These are phyloP conservation scores for Carcinoscorpius rotundicauda DNA, from an alignment of 1,140 invertebrate genomes.

Conservation along the genomic window DNA sequence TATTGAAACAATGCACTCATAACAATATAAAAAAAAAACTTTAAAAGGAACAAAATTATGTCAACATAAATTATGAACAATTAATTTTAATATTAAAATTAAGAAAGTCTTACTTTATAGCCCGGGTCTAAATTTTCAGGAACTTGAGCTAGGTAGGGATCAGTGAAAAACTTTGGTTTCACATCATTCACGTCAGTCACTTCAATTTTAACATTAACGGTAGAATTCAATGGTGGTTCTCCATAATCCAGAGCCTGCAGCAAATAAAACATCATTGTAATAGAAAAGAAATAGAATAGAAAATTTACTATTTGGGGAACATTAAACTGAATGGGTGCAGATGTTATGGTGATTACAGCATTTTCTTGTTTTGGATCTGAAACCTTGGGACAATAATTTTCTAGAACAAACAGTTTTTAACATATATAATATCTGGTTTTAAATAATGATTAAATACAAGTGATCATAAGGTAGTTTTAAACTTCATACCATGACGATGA, in stretches of 20 bases:
- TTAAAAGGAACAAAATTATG: neutral
- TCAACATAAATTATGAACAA: neutral
- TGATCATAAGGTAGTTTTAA: slow-evolving; percentile 25
- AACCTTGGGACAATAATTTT: too few species aligned
- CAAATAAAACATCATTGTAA: slow-evolving; percentile 27
- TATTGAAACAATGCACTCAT: too few species aligned
- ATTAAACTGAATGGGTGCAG: neutral
- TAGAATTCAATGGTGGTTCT: slow-evolving; percentile 44
- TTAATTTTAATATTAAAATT: neutral
- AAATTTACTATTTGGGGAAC: neutral
- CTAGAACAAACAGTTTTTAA: too few species aligned
- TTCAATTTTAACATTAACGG: slow-evolving; percentile 62
- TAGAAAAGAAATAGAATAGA: slow-evolving; percentile 25
- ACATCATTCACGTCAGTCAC: slow-evolving; percentile 57
- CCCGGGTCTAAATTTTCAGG: slow-evolving; percentile 34
- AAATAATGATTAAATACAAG: too few species aligned
- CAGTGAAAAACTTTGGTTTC: slow-evolving; percentile 36
- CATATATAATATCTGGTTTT: too few species aligned
- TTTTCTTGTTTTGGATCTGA: too few species aligned
- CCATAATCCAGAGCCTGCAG: slow-evolving; percentile 48
- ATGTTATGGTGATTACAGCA: neutral
- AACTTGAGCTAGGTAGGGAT: slow-evolving; percentile 31
- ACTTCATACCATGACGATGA: slow-evolving; percentile 52
- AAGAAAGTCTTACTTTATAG: slow-evolving; percentile 24
- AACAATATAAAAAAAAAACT: neutral